These are phyloP conservation scores for Mnemiopsis leidyi DNA, from an alignment of 37 sponge, comb jelly and placozoan genomes.

Conservation along the genomic window DNA sequence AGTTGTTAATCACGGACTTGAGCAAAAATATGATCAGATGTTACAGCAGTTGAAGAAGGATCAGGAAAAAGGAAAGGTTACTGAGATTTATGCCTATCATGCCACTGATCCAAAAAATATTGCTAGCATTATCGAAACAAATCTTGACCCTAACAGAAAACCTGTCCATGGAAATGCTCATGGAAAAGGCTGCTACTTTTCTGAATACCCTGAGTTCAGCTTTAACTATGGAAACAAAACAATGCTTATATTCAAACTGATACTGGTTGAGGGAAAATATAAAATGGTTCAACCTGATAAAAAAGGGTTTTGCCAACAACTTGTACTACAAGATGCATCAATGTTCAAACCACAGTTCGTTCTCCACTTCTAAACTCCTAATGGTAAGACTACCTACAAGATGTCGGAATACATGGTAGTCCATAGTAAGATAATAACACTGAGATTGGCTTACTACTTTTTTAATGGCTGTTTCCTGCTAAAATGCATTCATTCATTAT, in stretches of 20 bases:
- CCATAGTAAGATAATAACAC: no score
- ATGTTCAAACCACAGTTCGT: slow-evolving; percentile 38
- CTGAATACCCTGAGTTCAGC: slow-evolving; percentile 20
- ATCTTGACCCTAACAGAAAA: not conserved
- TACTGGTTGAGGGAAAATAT: not conserved
- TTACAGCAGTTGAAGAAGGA: not conserved
- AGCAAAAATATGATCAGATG: not conserved
- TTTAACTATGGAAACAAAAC: not conserved
- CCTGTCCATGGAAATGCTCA: not conserved
- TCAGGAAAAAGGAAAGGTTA: not conserved
- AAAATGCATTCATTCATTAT: no score
- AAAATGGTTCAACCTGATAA: not conserved
- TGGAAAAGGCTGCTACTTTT: not conserved
- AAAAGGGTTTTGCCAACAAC: not conserved
- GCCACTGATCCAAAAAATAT: not conserved
- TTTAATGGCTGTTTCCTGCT: no score
- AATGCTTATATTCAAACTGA: slow-evolving; percentile 7
- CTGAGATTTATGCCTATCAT: not conserved
- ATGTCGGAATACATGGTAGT: no score
- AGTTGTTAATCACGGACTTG: not conserved
- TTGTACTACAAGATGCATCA: slow-evolving; percentile 1
- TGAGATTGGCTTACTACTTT: no score
- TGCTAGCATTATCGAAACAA: not conserved
- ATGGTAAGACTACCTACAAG: no score
- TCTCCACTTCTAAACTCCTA: no score